Evolutionary conservation across 2,797 vertebrate genomes (phyloP), one percentile per base, ranked within the genome.

Genomic region (Garrulus glandarius): DNA sequence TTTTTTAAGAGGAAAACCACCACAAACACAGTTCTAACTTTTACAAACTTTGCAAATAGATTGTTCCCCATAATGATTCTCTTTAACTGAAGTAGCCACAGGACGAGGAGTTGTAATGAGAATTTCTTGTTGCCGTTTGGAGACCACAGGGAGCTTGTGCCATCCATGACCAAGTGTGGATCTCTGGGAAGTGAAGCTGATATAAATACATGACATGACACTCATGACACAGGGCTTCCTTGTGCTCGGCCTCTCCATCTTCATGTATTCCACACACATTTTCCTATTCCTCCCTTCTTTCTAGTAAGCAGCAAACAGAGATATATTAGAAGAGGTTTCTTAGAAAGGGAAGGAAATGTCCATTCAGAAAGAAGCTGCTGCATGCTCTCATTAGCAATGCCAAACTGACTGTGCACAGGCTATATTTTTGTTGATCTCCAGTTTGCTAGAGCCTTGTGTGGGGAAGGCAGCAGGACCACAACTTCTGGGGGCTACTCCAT

Each of bases 321-420:
- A 10, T 23, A 10, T 34, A 27, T 75, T 46, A 7, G 49, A 55
- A 65, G 43, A 79, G 1, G 4, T 52, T 71, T 86, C 27, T 68
- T 32, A 34, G 37, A 43, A 63, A 78, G 14, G 21, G 50, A 47
- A 59, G 19, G 17, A 79, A 69, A 47, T 0, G 0, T 46, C 16
- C 18, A 5, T 47, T 72, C 29, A 57, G 47, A 65, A 80, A 63
- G 36, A 13, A 74, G 22, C 11, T 79, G 46, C 41, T 39, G 65
- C 24, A 15, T 21, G 36, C 14, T 69, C 8, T 69, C 17, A 3
- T 46, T 24, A 76, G 10, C 32, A 76, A 50, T 64, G 19, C 26
- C 61, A 76, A 84, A 72, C 2, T 49, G 21, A n/a, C 23, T 0
- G 0, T 6, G 10, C 0, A 3, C 34, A 60, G 41, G 22, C 5